These are phyloP conservation scores for Lates japonicus DNA, from an alignment of 2,797 vertebrate genomes.

Conservation along the genomic window DNA sequence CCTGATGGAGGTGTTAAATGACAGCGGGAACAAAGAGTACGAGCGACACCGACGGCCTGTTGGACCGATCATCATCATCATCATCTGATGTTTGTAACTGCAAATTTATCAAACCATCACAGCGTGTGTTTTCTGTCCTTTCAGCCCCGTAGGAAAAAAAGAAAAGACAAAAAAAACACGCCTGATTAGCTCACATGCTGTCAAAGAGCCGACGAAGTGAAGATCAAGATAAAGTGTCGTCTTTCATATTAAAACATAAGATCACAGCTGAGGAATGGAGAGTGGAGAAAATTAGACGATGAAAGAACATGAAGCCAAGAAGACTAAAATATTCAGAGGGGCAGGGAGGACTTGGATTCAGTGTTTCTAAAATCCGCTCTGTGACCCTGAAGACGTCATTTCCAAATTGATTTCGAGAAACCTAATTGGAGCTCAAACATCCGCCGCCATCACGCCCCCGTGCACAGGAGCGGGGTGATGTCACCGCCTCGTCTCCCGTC, in stretches of 20 bases:
- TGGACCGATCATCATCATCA: slow-evolving; percentile 7
- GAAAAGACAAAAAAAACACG: too few relatives aligned
- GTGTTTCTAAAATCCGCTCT: neutral
- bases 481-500: slow-evolving; percentile 41
- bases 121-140: neutral
- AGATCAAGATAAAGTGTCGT: neutral
- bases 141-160: neutral
- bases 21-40: slow-evolving; percentile 7
- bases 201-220: neutral
- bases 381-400: neutral
- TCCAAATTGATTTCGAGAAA: neutral
- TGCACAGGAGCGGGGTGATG: neutral
- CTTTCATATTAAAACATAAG: slow-evolving; percentile 7
- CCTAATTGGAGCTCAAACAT: neutral
- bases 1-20: slow-evolving; percentile 21
- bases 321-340: neutral
- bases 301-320: neutral
- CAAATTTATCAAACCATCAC: slow-evolving; percentile 17
- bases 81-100: neutral
- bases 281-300: neutral
- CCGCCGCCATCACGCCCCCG: neutral
- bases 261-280: neutral
- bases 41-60: neutral
- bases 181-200: neutral
- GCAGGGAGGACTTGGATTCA: neutral